Evolutionary conservation across 2,888 invertebrate genomes (phyloP).

Genomic region (Brenthis hecate): DNA sequence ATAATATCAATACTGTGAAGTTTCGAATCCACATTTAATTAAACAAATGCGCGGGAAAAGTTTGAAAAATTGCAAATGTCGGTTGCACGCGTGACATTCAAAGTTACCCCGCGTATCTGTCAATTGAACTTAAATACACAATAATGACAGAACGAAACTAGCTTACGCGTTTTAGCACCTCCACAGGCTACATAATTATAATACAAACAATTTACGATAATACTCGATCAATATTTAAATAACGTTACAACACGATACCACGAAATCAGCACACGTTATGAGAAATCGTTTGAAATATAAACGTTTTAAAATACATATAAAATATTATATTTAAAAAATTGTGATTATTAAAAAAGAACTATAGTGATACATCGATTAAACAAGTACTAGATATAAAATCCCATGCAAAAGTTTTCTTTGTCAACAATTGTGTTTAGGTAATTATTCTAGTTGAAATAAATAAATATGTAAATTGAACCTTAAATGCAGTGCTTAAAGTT

Average conservation of each 20-base stretch:
- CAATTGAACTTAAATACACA: conserved; percentile 57
- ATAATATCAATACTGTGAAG: conserved; percentile 81
- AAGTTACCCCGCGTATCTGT: conserved; percentile 46
- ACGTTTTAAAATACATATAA: conserved; percentile 41
- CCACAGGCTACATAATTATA: conserved; percentile 62
- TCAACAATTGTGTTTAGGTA: no score
- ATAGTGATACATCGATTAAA: conserved; percentile 45
- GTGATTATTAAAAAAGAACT: conserved; percentile 65
- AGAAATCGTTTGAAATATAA: conserved; percentile 47
- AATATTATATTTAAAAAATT: conserved; percentile 60
- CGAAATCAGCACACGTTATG: conserved; percentile 61
- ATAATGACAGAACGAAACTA: conserved; percentile 56
- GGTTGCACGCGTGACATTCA: conserved; percentile 17
- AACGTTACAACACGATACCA: conserved; percentile 58
- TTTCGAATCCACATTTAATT: conserved; percentile 60
- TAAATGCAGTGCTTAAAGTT: no score
- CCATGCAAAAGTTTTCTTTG: no score
- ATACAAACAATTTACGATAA: conserved; percentile 44
- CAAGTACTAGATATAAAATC: no score
- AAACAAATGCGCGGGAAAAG: conserved; percentile 41
- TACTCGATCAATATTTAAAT: conserved; percentile 54
- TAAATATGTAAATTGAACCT: no score
- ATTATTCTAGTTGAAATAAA: no score
- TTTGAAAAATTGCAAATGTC: conserved; percentile 22
- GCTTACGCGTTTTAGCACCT: conserved; percentile 74